Base-by-base conservation (phyloP, 2,113 vertebrate species). In the Trinectes maculatus region DNA sequence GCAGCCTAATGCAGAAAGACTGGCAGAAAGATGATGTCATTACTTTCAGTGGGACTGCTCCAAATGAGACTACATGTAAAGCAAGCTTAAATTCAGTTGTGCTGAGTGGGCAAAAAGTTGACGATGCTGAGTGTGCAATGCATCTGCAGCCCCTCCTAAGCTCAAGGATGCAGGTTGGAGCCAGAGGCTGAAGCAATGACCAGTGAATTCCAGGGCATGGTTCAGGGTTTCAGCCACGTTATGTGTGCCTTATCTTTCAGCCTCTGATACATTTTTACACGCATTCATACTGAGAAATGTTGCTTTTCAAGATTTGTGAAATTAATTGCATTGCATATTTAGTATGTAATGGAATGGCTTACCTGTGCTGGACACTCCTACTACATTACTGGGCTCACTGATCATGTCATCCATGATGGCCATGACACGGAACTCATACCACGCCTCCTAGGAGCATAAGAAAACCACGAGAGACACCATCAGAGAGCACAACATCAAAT, bases 351-450 rank as follows among this genome's bases (percentile, higher is more conserved):
- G 29, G 21, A 31, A 51, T 19, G n/a, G 18, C 87, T 88, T 71
- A 99, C 98, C 98, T 96, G 96, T 96, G 73, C 97, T 99, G 85
- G 98, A 99, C 74, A 99, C 96, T 1, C 97, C 98, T 24, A 97
- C 98, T 22, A 95, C 78, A 64, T 99, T 99, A 90, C 98, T 99
- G 63, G 96, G 95, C 75, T 98, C 97, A 1, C 98, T 99, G 91
- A 98, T 94, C 79, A 94, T 92, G 86, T 97, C 95, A 78, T 98
- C 96, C 98, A 99, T 99, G 88, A 98, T 94, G 1, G 96, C 98
- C 92, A 96, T 93, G 83, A 98, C 93, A 12, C 96, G 95, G 84
- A 99, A 99, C 88, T 99, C 98, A 0, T 98, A 98, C 98, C 98
- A 99, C 0, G 96, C 96, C 82, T 99, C 98, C 98, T 98, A 51